These are phyloP conservation scores for Drosophila nr. medialis DNA, from an alignment of 2,888 invertebrate genomes.

Conservation along the genomic window DNA sequence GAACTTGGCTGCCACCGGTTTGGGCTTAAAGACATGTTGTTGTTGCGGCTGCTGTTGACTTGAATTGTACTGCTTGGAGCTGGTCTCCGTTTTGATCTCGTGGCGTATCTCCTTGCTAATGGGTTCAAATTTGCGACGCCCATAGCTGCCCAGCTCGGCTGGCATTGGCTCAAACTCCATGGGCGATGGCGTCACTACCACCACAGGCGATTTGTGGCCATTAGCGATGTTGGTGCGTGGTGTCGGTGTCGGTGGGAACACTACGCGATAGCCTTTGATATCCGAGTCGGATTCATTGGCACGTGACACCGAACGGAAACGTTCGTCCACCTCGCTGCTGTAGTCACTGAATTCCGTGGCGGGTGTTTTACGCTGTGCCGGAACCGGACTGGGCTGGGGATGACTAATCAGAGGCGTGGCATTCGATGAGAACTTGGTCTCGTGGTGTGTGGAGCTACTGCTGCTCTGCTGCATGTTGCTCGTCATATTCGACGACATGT, in stretches of 20 bases:
- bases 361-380: conserved; percentile 85
- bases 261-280: conserved; percentile 86
- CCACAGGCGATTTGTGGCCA: conserved; percentile 85
- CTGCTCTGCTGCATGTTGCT: conserved; percentile 85
- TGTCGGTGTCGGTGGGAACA: conserved; percentile 87
- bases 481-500: conserved; percentile 84
- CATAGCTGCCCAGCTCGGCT: conserved; percentile 80
- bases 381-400: conserved; percentile 85
- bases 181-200: conserved; percentile 85
- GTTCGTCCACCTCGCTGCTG: conserved; percentile 89
- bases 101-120: conserved; percentile 85
- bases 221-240: conserved; percentile 84
- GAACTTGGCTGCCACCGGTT: conserved; percentile 85
- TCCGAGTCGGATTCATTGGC: conserved; percentile 86
- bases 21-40: conserved; percentile 85
- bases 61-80: conserved; percentile 60
- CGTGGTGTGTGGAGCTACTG: conserved; percentile 68
- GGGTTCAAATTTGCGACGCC: conserved; percentile 87
- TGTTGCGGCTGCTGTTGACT: conserved; percentile 48
- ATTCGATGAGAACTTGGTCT: conserved; percentile 74
- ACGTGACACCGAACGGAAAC: conserved; percentile 88
- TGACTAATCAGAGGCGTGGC: conserved; percentile 76
- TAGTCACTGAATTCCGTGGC: conserved; percentile 88
- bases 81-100: conserved; percentile 71
- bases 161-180: conserved; percentile 86